Evolutionary conservation across 2,113 vertebrate genomes (phyloP).

Genomic region (Xiphophorus hellerii): DNA sequence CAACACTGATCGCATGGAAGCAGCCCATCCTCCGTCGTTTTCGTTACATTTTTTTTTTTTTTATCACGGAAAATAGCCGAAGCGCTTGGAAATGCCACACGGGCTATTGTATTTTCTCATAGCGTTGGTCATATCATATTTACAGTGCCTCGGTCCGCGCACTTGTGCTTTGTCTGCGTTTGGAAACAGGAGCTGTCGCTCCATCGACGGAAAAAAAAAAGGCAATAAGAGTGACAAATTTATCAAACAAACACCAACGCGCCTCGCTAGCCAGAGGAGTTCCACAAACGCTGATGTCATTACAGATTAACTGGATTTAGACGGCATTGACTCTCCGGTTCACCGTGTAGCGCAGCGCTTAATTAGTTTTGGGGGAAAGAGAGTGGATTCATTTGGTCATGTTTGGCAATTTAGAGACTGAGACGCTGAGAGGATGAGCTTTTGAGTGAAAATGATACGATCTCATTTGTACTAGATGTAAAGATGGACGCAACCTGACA

Average conservation of each 20-base stretch:
- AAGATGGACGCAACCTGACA: neutral
- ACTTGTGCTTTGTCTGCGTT: conserved; percentile 18
- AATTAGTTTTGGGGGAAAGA: conserved; percentile 7
- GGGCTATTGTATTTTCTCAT: conserved; percentile 30
- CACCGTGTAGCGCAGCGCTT: neutral
- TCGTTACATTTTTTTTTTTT: conserved; percentile 5
- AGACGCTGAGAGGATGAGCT: conserved; percentile 7
- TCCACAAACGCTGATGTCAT: conserved; percentile 6
- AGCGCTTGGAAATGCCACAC: conserved; percentile 17
- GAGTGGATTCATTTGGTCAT: neutral
- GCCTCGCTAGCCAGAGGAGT: neutral
- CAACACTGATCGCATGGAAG: neutral
- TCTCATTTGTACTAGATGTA: neutral
- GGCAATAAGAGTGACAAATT: conserved; percentile 23
- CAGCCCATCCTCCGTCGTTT: conserved; percentile 3
- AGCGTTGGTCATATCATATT: conserved; percentile 30
- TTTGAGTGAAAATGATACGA: neutral
- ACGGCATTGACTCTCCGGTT: neutral
- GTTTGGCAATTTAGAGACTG: conserved; percentile 1
- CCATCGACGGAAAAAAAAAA: neutral
- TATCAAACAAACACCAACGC: conserved; percentile 13
- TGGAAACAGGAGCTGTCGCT: conserved; percentile 36
- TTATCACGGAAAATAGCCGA: conserved; percentile 8
- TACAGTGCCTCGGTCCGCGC: conserved; percentile 10
- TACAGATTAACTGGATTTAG: conserved; percentile 15